phyloP scores from a whole-genome alignment of 2,113 vertebrate genomes.

The Garra rufa region DNA sequence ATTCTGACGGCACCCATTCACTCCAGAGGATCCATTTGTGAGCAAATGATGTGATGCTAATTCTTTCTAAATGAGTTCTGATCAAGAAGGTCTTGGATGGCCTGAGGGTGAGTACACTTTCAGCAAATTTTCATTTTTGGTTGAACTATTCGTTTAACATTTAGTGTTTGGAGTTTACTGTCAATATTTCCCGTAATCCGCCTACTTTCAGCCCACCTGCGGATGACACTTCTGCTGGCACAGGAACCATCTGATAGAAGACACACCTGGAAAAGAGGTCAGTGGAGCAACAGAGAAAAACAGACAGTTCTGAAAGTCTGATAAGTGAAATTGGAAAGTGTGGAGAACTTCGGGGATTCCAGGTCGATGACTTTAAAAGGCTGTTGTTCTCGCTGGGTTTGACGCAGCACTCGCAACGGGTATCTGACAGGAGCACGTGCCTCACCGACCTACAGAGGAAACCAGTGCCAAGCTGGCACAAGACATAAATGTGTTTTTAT shows the following conservation, averaged over 20 bases:
- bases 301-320: constrained; percentile 12
- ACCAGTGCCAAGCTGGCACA: neutral
- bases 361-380: constrained; percentile 27
- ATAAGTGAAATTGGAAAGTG: constrained; percentile 40
- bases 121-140: neutral
- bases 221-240: constrained; percentile 19
- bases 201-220: constrained; percentile 2
- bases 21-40: neutral
- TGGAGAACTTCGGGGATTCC: neutral
- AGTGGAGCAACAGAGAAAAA: constrained; percentile 23
- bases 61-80: neutral
- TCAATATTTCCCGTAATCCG: neutral
- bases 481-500: neutral
- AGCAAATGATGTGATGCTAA: neutral
- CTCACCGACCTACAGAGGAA: neutral
- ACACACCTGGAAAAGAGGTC: constrained; percentile 41
- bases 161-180: neutral
- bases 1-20: neutral
- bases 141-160: neutral
- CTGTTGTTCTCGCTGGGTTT: neutral
- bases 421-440: neutral
- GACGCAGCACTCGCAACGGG: neutral
- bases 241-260: neutral
- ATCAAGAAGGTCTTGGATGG: neutral
- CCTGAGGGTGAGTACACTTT: neutral